Evolutionary conservation across 2,113 vertebrate species (phyloP).

Genomic region (Tragulus kanchil): DNA sequence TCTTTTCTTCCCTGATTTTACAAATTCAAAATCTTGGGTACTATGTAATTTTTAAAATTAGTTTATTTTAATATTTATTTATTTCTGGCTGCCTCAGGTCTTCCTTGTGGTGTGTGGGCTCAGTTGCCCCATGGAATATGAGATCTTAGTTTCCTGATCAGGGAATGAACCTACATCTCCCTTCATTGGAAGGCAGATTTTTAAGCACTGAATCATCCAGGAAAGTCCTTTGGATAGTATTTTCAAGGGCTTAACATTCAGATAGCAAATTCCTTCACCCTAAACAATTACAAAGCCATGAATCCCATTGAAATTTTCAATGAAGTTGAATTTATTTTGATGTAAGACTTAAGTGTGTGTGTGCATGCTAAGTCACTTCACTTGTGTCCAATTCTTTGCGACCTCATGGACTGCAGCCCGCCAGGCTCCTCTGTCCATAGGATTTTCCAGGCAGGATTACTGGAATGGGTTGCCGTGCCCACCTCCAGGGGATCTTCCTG

Average conservation of each 20-base stretch:
- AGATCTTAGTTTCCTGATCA: no score
- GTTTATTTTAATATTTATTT: no score
- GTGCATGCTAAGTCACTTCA: no score
- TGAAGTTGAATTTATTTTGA: neutral
- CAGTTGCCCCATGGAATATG: no score
- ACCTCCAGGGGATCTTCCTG: neutral
- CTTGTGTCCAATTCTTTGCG: no score
- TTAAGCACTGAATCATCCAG: no score
- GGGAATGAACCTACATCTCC: no score
- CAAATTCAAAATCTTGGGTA: neutral
- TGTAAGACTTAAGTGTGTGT: neutral
- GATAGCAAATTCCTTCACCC: neutral
- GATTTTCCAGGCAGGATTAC: neutral
- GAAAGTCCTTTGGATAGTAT: no score
- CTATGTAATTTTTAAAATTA: no score
- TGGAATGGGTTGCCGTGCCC: neutral
- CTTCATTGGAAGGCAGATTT: no score
- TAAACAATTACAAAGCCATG: neutral
- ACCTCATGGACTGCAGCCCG: neutral
- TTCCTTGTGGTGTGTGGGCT: no score
- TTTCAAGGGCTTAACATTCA: neutral
- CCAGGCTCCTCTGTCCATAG: neutral
- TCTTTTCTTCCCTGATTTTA: neutral
- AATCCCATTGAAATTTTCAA: neutral
- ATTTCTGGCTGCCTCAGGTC: no score